Conservation (phyloP, 2,113 vertebrate species). For the Dunckerocampus dactyliophorus region DNA sequence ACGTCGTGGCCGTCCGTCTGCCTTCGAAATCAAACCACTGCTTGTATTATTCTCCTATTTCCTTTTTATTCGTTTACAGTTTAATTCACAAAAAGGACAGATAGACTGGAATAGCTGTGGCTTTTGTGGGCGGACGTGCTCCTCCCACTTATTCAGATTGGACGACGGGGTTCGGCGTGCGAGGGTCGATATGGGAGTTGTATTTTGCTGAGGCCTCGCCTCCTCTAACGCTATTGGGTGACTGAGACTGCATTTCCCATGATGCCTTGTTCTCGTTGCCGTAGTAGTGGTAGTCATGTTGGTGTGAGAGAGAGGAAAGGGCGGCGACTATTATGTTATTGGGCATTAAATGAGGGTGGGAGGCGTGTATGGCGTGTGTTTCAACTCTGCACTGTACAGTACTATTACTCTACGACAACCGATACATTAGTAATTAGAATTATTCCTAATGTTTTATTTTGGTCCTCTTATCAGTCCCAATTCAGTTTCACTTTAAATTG, state of each 20-base stretch:
- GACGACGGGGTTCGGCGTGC: constrained; percentile 61
- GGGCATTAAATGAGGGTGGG: constrained; percentile 72
- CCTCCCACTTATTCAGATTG: constrained; percentile 81
- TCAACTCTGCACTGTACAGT: too few species aligned
- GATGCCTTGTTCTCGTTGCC: constrained; percentile 8
- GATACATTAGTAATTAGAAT: too few species aligned
- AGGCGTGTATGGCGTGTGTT: constrained; percentile 46
- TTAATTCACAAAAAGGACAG: constrained; percentile 39
- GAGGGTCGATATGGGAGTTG: constrained; percentile 75
- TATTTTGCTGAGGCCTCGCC: constrained; percentile 69
- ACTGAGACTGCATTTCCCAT: constrained; percentile 64
- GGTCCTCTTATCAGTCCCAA: too few species aligned
- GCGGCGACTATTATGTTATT: constrained; percentile 64
- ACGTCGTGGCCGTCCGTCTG: constrained; percentile 46
- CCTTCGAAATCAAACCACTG: constrained; percentile 34
- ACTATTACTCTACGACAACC: too few species aligned
- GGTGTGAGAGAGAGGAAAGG: constrained; percentile 69
- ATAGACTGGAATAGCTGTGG: constrained; percentile 66
- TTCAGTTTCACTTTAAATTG: too few species aligned
- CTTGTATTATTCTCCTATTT: constrained; percentile 54
- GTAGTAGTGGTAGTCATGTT: constrained; percentile 56
- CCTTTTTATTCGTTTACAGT: constrained; percentile 60
- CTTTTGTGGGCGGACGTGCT: constrained; percentile 77
- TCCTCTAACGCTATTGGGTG: constrained; percentile 28
- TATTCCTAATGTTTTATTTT: neutral